Evolutionary conservation across 2,888 invertebrate genomes (phyloP).

Genomic region (Stenoptilia bipunctidactyla): DNA sequence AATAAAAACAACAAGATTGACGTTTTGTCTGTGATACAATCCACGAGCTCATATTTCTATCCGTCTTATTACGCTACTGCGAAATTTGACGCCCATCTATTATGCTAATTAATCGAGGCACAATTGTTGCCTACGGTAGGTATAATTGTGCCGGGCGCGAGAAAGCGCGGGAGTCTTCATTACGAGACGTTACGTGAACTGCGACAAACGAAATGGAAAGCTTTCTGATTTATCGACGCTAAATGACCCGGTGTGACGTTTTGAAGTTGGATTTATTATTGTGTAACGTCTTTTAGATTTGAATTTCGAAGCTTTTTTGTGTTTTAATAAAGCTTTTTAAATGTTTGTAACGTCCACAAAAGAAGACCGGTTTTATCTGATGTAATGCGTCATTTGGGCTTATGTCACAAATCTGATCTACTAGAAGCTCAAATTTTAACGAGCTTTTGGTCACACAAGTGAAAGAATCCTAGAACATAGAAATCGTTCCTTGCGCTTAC

Average conservation of each 20-base stretch:
- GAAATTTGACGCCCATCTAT: not conserved
- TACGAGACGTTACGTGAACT: constrained; percentile 30
- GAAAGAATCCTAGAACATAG: no score
- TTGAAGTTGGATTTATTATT: not conserved
- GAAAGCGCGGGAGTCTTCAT: constrained; percentile 35
- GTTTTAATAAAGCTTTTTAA: no score
- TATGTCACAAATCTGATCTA: not conserved
- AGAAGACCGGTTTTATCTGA: no score
- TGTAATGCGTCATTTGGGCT: no score
- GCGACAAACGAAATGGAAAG: constrained; percentile 31
- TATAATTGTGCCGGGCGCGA: not conserved
- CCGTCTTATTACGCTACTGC: not conserved
- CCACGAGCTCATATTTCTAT: not conserved
- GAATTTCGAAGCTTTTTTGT: no score
- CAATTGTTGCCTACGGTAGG: not conserved
- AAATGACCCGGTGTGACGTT: not conserved
- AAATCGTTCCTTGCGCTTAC: no score
- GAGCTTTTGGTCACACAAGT: not conserved
- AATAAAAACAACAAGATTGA: no score
- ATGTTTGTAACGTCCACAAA: no score
- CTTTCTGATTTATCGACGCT: not conserved
- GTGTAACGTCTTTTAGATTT: no score
- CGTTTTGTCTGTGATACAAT: no score
- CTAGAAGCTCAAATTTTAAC: not conserved
- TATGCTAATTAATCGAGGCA: not conserved